Conservation (phyloP, 2,888 invertebrate genomes). For the Drosophila subsilvestris region DNA sequence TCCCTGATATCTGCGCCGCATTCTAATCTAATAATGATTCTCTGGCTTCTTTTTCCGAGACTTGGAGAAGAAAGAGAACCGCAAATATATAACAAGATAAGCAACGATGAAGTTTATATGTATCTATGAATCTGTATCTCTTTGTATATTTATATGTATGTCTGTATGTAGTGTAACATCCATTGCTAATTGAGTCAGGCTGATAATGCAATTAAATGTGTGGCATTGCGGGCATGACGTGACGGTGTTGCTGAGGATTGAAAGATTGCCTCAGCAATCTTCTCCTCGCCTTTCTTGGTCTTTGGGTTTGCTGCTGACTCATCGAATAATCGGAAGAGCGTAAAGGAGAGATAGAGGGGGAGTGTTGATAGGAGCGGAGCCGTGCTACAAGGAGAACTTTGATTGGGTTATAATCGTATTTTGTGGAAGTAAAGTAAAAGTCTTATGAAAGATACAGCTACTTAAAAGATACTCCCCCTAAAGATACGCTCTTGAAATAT, state of each 20-base stretch:
- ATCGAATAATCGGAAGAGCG: background rate
- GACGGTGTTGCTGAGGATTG: slow-evolving; percentile 20
- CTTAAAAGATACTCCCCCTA: too few species aligned
- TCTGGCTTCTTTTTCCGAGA: slow-evolving; percentile 37
- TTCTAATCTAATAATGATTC: slow-evolving; percentile 60
- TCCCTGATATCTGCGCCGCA: slow-evolving; percentile 33
- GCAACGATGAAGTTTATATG: background rate
- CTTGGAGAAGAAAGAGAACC: slow-evolving; percentile 32
- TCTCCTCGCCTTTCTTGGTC: background rate
- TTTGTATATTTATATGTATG: slow-evolving; percentile 8
- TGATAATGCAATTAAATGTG: slow-evolving; percentile 69
- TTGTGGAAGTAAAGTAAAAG: background rate
- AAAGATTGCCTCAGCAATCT: slow-evolving; percentile 29
- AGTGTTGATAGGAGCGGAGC: background rate
- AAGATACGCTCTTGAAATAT: too few species aligned
- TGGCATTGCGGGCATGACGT: slow-evolving; percentile 20
- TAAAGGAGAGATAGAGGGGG: background rate
- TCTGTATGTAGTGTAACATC: slow-evolving; percentile 27
- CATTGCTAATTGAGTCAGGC: slow-evolving; percentile 60
- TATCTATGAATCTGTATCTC: slow-evolving; percentile 3
- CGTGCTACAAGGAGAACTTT: background rate
- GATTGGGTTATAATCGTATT: background rate
- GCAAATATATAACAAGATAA: slow-evolving; percentile 57
- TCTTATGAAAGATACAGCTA: background rate
- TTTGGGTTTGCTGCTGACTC: background rate